These are phyloP conservation scores for Drosophila murphyi DNA, from an alignment of 1,140 invertebrate species.

Conservation along the genomic window DNA sequence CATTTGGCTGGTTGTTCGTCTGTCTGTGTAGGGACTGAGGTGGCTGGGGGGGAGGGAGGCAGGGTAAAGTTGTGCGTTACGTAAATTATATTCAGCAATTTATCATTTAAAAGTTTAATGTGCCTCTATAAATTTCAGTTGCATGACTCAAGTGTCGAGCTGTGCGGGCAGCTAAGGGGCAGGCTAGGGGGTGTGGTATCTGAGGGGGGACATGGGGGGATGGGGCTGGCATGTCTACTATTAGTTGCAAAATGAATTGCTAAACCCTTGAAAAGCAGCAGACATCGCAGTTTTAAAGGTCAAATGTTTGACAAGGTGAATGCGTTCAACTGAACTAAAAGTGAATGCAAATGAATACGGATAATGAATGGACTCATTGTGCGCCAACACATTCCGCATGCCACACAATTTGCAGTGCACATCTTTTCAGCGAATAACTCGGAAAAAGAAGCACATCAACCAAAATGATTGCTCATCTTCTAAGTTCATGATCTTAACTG, in stretches of 20 bases:
- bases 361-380: not conserved
- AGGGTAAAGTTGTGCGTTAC: constrained; percentile 40
- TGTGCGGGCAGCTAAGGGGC: not conserved
- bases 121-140: constrained; percentile 81
- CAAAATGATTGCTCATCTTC: no score
- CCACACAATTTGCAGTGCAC: not conserved
- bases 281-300: constrained; percentile 55
- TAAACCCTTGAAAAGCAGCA: constrained; percentile 10
- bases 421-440: not conserved
- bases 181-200: not conserved
- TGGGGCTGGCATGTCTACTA: constrained; percentile 46
- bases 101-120: constrained; percentile 83
- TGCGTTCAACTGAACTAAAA: constrained; percentile 41
- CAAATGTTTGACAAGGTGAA: constrained; percentile 57
- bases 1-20: constrained; percentile 37
- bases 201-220: not conserved
- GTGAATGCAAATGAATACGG: constrained; percentile 5
- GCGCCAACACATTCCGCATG: no score
- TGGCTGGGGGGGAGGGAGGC: not conserved
- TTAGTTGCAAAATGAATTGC: constrained; percentile 79
- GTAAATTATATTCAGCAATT: constrained; percentile 82
- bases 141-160: constrained; percentile 68
- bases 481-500: no score
- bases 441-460: no score
- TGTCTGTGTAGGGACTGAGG: not conserved